Percentiles rank a stretch among this genome's conserved stretches.
These are phyloP conservation scores for Caenorhabditis imperialis DNA, from an alignment of 2,888 invertebrate genomes.

Conservation along the genomic window DNA sequence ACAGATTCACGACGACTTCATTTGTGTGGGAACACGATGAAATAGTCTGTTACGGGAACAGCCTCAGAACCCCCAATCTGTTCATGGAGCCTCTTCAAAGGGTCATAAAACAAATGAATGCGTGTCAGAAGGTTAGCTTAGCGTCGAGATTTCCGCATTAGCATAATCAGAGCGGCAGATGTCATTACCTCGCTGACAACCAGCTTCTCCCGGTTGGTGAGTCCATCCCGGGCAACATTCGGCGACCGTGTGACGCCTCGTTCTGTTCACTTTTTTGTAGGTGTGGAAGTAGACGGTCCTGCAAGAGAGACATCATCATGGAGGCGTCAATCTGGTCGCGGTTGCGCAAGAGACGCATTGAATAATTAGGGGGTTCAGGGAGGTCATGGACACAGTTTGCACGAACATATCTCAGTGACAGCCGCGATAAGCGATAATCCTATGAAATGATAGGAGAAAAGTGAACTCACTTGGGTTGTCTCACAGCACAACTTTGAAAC, in stretches of 20 bases:
- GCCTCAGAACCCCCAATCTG: no score
- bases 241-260: slow-evolving; percentile 79
- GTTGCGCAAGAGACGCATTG: slow-evolving; percentile 11
- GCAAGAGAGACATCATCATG: slow-evolving; percentile 60
- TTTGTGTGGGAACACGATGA: neutral
- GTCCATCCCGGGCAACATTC: slow-evolving; percentile 81
- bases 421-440: slow-evolving; percentile 23
- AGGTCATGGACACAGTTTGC: slow-evolving; percentile 31
- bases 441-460: slow-evolving; percentile 1
- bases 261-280: slow-evolving; percentile 79
- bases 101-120: slow-evolving; percentile 33
- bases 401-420: neutral
- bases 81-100: slow-evolving; percentile 26
- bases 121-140: slow-evolving; percentile 39
- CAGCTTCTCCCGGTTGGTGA: slow-evolving; percentile 77
- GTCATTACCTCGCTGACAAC: slow-evolving; percentile 80
- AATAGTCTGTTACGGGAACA: neutral
- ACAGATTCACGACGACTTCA: slow-evolving; percentile 3
- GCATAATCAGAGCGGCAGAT: slow-evolving; percentile 43
- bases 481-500: slow-evolving; percentile 79
- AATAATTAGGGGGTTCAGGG: slow-evolving; percentile 38
- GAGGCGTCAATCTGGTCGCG: slow-evolving; percentile 2
- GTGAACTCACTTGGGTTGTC: slow-evolving; percentile 79
- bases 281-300: slow-evolving; percentile 81
- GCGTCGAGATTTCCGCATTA: slow-evolving; percentile 31